These are phyloP conservation scores for Gastrophryne carolinensis DNA, from an alignment of 2,797 vertebrate genomes.

Conservation along the genomic window DNA sequence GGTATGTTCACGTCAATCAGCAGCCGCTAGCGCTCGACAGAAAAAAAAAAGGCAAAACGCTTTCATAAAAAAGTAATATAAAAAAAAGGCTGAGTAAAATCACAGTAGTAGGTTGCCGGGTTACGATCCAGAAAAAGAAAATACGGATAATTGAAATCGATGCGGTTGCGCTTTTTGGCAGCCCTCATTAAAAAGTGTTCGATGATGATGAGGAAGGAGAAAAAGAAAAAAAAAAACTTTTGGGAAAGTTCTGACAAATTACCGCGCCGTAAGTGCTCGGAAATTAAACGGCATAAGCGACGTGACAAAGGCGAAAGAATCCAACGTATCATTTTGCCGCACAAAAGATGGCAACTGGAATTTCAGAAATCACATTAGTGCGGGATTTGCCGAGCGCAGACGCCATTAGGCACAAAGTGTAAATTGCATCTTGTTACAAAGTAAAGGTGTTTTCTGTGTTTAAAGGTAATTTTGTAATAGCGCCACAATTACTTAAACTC, in stretches of 20 bases:
- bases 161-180: slow-evolving; percentile 62
- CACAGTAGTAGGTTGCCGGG: slow-evolving; percentile 58
- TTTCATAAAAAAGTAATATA: not conserved
- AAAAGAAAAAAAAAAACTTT: slow-evolving; percentile 63
- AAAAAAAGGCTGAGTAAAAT: slow-evolving; percentile 41
- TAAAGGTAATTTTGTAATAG: slow-evolving; percentile 97
- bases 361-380: slow-evolving; percentile 81
- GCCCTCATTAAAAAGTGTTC: slow-evolving; percentile 68
- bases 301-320: slow-evolving; percentile 72
- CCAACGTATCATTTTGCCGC: slow-evolving; percentile 77
- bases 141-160: slow-evolving; percentile 73
- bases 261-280: slow-evolving; percentile 63
- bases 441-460: slow-evolving; percentile 89
- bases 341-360: slow-evolving; percentile 70
- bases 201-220: slow-evolving; percentile 7
- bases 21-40: not conserved
- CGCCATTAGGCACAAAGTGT: slow-evolving; percentile 78
- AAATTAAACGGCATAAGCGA: slow-evolving; percentile 73
- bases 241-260: slow-evolving; percentile 75
- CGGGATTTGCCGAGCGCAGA: slow-evolving; percentile 76
- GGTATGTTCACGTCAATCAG: slow-evolving; percentile 35
- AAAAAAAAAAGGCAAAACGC: not conserved
- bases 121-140: slow-evolving; percentile 59
- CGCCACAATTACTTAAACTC: slow-evolving; percentile 94
- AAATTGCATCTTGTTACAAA: slow-evolving; percentile 83